Conservation (phyloP, 2,113 vertebrate species). For the Trachemys scripta region DNA sequence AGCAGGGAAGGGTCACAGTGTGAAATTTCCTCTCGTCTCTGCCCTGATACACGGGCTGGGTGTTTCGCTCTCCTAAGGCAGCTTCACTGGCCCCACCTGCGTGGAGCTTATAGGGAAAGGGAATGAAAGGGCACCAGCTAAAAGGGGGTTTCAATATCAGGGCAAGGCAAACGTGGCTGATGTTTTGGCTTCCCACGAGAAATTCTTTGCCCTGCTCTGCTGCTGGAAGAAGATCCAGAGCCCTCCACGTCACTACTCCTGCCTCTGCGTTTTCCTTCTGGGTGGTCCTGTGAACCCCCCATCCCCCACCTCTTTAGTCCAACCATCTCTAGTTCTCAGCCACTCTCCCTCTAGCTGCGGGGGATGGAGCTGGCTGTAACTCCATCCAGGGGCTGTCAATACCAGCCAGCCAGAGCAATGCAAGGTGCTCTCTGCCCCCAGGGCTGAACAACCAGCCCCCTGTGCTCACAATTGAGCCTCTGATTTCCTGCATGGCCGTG, state of each 20-base stretch:
- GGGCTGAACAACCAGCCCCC: not conserved
- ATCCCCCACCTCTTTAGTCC: not conserved
- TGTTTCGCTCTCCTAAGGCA: not conserved
- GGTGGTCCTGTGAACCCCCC: not conserved
- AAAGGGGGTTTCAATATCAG: not conserved
- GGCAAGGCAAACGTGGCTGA: not conserved
- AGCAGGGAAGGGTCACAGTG: not conserved
- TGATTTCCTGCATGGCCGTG: not conserved
- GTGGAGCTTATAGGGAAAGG: not conserved
- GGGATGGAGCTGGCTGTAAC: not conserved
- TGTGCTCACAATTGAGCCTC: not conserved
- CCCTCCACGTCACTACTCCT: not conserved
- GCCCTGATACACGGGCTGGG: not conserved
- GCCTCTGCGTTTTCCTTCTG: not conserved
- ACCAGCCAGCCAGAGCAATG: not conserved
- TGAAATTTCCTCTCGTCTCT: not conserved
- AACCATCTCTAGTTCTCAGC: not conserved
- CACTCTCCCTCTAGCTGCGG: not conserved
- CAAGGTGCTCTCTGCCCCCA: not conserved
- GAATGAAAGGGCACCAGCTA: not conserved
- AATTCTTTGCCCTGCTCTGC: not conserved
- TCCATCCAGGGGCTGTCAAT: not conserved
- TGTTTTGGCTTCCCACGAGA: not conserved
- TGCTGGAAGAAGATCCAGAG: not conserved
- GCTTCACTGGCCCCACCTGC: not conserved